Conservation (phyloP, 2,888 invertebrate genomes). For the Eugnorisma glareosa region DNA sequence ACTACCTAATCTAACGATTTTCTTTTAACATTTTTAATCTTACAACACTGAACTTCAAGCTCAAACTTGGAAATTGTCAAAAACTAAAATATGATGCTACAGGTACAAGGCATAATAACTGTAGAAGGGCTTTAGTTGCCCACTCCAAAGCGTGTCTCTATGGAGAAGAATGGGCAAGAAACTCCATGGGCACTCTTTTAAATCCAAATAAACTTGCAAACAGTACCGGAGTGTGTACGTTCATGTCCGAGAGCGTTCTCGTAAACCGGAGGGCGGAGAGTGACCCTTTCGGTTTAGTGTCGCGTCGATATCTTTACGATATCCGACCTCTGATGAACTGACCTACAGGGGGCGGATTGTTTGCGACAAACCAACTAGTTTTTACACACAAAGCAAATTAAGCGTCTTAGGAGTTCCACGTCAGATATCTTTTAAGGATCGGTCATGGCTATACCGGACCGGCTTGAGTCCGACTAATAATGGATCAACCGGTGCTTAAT, state of each 20-base stretch:
- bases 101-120: too few relatives aligned
- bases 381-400: not conserved
- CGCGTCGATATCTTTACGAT: constrained; percentile 84
- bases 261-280: constrained; percentile 62
- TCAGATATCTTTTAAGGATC: not conserved
- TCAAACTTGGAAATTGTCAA: too few relatives aligned
- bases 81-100: too few relatives aligned
- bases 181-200: not conserved
- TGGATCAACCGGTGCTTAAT: not conserved
- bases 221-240: constrained; percentile 20
- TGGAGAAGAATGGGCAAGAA: too few relatives aligned
- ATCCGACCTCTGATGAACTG: constrained; percentile 79
- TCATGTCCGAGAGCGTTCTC: constrained; percentile 36
- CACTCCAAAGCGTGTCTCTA: too few relatives aligned
- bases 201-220: not conserved
- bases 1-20: too few relatives aligned
- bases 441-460: not conserved
- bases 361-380: not conserved
- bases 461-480: not conserved
- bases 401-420: too few relatives aligned
- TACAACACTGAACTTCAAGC: too few relatives aligned
- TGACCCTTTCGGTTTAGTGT: constrained; percentile 77
- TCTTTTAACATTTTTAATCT: too few relatives aligned
- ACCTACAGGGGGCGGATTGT: constrained; percentile 64
- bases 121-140: too few relatives aligned